Percentiles rank a stretch among this genome's conserved stretches.
Evolutionary conservation across 37 sponge, comb jelly and placozoan species (phyloP).

Genomic region (Ianthella basta): DNA sequence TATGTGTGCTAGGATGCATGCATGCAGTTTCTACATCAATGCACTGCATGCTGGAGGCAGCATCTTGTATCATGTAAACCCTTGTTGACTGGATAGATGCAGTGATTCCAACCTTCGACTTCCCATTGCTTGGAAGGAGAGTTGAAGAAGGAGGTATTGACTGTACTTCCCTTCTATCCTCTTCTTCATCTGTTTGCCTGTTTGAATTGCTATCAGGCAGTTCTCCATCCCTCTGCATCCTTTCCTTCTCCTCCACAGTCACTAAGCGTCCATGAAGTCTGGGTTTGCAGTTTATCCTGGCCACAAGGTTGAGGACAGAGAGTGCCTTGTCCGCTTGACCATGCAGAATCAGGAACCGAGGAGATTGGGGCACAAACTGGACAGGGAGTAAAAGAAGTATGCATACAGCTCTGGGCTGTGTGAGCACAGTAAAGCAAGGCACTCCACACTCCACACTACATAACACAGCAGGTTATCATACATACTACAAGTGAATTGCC

Average conservation of each 20-base stretch:
- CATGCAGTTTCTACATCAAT: too few relatives aligned
- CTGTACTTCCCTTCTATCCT: background rate
- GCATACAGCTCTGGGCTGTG: too few relatives aligned
- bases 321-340: slow-evolving; percentile 59
- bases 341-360: slow-evolving; percentile 66
- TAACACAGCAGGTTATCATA: too few relatives aligned
- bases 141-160: background rate
- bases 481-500: too few relatives aligned
- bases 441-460: too few relatives aligned
- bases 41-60: too few relatives aligned
- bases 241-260: slow-evolving; percentile 61
- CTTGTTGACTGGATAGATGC: too few relatives aligned
- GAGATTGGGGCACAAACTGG: slow-evolving; percentile 75
- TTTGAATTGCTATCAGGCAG: background rate
- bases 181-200: background rate
- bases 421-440: too few relatives aligned
- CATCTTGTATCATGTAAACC: too few relatives aligned
- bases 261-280: slow-evolving; percentile 46
- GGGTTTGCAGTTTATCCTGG: slow-evolving; percentile 57
- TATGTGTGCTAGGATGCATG: too few relatives aligned
- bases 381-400: too few relatives aligned
- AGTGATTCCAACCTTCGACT: too few relatives aligned
- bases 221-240: background rate
- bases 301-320: slow-evolving; percentile 53
- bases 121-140: background rate